A percentile compares a stretch with the other conserved stretches of the same genome.
These are phyloP conservation scores for Bradynema listronoti DNA, from an alignment of 1,140 invertebrate genomes.

Conservation along the genomic window DNA sequence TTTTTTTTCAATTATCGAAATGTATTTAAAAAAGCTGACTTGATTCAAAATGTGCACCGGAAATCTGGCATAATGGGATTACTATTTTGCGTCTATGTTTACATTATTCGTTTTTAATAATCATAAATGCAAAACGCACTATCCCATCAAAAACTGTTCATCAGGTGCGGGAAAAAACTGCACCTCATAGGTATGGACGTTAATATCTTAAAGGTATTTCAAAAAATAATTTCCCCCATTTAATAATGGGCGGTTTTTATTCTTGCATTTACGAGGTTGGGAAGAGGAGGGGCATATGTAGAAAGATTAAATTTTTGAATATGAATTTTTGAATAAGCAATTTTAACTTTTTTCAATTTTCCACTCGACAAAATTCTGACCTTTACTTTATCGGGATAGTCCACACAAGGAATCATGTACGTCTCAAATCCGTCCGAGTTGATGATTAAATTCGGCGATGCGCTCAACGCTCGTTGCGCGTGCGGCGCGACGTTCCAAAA, in stretches of 20 bases:
- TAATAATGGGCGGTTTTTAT: neutral
- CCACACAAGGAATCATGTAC: constrained; percentile 39
- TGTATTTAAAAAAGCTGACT: no score
- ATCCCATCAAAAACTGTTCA: no score
- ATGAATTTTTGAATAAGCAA: neutral
- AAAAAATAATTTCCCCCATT: neutral
- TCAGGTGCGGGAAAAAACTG: no score
- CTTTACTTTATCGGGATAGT: constrained; percentile 42
- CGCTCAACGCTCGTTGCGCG: constrained; percentile 24
- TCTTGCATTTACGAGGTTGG: neutral
- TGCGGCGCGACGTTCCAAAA: constrained; percentile 37
- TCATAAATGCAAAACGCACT: no score
- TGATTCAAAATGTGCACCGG: no score
- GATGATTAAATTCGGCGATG: constrained; percentile 40
- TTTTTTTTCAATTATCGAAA: no score
- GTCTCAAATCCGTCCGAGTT: constrained; percentile 36
- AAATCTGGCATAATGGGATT: no score
- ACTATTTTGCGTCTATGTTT: no score
- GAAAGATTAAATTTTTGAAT: no score
- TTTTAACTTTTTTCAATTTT: neutral
- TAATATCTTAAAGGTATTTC: neutral
- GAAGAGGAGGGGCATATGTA: neutral
- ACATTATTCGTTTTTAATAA: no score
- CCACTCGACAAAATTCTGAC: constrained; percentile 7
- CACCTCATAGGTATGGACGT: no score